Evolutionary conservation across 2,797 vertebrate genomes (phyloP).

Genomic region (Kryptolebias ocellatus): DNA sequence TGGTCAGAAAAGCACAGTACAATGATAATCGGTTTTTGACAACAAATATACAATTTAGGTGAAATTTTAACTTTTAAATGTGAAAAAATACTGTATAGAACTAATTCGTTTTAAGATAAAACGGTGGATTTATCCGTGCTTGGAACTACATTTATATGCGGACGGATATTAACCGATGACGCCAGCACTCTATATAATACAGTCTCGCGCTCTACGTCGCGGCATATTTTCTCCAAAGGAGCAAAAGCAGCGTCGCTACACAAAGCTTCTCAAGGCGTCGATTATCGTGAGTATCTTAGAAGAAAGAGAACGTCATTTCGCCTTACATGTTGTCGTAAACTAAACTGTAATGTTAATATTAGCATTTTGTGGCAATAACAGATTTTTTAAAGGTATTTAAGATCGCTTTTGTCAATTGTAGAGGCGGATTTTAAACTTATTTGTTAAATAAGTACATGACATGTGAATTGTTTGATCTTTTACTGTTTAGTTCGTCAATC

Average conservation of each 20-base stretch:
- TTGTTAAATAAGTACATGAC: no score
- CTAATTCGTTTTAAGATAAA: fast-evolving
- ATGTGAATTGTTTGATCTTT: no score
- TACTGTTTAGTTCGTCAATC: no score
- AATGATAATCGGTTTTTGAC: background rate
- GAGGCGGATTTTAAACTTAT: no score
- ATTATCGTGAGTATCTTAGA: no score
- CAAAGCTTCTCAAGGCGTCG: no score
- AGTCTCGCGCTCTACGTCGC: fast-evolving
- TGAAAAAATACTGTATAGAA: fast-evolving
- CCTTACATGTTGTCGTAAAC: no score
- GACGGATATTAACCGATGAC: constrained; percentile 59
- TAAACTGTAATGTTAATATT: background rate
- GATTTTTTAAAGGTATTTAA: no score
- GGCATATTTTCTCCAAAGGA: background rate
- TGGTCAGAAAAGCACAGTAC: background rate
- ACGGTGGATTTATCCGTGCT: fast-evolving
- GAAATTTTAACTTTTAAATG: fast-evolving
- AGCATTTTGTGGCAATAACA: no score
- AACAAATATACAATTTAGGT: background rate
- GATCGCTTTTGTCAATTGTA: no score
- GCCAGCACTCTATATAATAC: constrained; percentile 54
- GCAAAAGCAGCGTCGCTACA: no score
- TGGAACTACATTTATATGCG: constrained; percentile 70
- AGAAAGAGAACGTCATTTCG: no score